Base-by-base conservation (phyloP, 2,888 invertebrate genomes). In the Drosophila fulvimacula region DNA sequence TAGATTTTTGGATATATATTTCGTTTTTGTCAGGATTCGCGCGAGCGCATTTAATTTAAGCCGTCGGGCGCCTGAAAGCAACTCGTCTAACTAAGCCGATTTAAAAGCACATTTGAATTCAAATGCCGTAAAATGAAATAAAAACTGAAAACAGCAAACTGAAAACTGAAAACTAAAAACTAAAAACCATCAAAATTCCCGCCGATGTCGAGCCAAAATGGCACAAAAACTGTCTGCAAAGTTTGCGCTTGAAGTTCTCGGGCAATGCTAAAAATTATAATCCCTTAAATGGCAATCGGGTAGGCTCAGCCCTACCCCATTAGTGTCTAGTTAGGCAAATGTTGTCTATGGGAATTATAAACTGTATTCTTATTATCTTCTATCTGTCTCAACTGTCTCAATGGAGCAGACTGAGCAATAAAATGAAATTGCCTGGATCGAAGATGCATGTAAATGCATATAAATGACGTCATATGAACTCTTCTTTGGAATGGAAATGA, bases 61-160 rank as follows among this genome's bases (percentile, higher is more conserved):
- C 88, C 85, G 65, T 60, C 64, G 58, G 85, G 73, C 72, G 79
- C 73, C 79, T 60, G 70, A 76, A 77, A 81, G 73, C 84, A 72
- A 81, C 72, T 77, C 69, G 79, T 72, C 77, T 73, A 79, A 77
- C 89, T 86, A 86, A 86, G 84, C 89, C 85, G 85, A 89, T 86
- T 88, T 87, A 69, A 88, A 72, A 81, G 89, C 89, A 87, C 88
- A 89, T 85, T 85, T 85, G 89, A 73, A 86, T 87, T 88, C 76
- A 86, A 86, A 89, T 78, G 73, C 82, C 72, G 88, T 76, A 69
- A 74, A 89, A 80, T 73, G 75, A 77, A 80, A 80, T 76, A 68
- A 77, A 76, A 58, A 51, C 49, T 49, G 49, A 51, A 85, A n/a
- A n/a, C n/a, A n/a, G 88, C 74, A 69, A 74, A 89, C 77, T 73